Conservation (phyloP, 2,797 vertebrate genomes). For the Siniperca obscura region DNA sequence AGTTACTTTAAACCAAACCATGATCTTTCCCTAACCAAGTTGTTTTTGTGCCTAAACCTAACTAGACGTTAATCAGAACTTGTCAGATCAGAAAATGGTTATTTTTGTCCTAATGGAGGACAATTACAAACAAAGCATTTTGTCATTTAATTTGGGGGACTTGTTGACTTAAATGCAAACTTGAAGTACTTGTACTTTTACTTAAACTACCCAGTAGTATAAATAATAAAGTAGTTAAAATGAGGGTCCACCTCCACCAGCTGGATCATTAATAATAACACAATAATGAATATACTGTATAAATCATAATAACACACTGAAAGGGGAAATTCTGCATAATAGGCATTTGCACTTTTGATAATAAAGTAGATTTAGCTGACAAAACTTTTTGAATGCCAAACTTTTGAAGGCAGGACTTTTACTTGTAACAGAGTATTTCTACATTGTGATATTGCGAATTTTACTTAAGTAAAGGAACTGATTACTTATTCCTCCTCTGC, state of each 20-base stretch:
- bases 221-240: background rate
- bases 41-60: background rate
- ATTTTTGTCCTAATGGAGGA: background rate
- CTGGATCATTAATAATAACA: background rate
- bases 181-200: background rate
- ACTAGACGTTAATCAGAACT: background rate
- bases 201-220: background rate
- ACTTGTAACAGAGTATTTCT: background rate
- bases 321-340: background rate
- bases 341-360: background rate
- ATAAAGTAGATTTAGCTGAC: background rate
- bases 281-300: background rate
- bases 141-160: background rate
- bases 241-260: no score
- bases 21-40: background rate
- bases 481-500: background rate
- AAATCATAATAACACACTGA: background rate
- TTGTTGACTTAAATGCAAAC: background rate
- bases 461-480: background rate
- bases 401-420: background rate
- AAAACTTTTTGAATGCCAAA: background rate
- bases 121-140: background rate
- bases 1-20: background rate
- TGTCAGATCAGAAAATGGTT: background rate
- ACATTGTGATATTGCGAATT: background rate